Base-by-base conservation (phyloP, 2,797 vertebrate genomes). In the Novumbra hubbsi region DNA sequence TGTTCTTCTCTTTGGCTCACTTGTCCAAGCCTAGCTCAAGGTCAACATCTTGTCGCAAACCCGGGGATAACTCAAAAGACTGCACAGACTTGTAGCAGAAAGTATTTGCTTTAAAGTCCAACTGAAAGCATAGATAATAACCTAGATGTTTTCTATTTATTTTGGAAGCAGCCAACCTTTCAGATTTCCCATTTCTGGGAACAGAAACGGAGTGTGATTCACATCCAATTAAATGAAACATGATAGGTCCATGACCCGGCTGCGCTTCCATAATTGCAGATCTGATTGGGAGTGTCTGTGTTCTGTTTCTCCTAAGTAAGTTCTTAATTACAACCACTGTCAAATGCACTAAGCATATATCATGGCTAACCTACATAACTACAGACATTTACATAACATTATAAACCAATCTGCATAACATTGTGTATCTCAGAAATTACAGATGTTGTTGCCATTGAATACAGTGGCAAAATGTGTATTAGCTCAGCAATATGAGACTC, bases 181-280 rank as follows among this genome's bases (percentile, higher is more conserved):
- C 76, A 84, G 85, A 91, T 92, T 89, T 84, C 86, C 71, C 81
- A 86, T 76, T 76, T 86, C 87, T 93, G 92, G 91, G 91, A 94
- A 93, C 86, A 88, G 84, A 88, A 76, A 57, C 41, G 2, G 48
- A 48, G 71, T n/a, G 76, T 72, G 75, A 88, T 91, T 94, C 92
- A 91, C 91, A 93, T 86, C 81, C 80, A 82, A 87, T 86, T 80
- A 80, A 82, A 83, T 88, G 88, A 89, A 93, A 91, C 85, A 80
- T 73, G 87, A 92, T 89, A 89, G 87, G 87, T 88, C 88, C 86
- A 80, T 73, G 80, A 86, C 83, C 83, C 73, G 85, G 83, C 78
- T 72, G 81, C 82, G 78, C 90, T 89, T 88, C 80, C 32, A 15
- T 57, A 57, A 57, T 65, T 83, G 80, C 84, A 77, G 81, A 88